phyloP scores from a whole-genome alignment of 1,140 invertebrate genomes.

The Drosophila leontia region DNA sequence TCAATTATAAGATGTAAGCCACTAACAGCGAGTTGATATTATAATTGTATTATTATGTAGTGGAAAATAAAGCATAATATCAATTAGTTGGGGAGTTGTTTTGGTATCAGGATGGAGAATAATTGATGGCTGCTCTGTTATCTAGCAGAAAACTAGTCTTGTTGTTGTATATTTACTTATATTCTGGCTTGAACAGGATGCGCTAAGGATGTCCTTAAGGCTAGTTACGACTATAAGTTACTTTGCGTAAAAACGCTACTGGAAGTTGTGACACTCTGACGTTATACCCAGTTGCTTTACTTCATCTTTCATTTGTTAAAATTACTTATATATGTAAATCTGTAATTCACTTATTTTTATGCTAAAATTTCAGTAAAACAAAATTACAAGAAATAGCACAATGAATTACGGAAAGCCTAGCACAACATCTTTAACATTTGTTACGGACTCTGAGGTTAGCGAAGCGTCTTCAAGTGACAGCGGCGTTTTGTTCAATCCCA shows the following conservation, averaged over 20 bases:
- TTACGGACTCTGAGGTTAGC: not conserved
- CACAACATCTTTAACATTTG: not conserved
- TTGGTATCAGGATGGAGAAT: not conserved
- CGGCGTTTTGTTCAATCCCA: not conserved
- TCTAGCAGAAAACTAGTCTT: too few relatives aligned
- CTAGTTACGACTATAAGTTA: too few relatives aligned
- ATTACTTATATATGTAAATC: not conserved
- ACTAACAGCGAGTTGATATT: constrained; percentile 40
- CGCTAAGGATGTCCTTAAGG: too few relatives aligned
- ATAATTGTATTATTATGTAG: constrained; percentile 26
- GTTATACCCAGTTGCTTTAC: not conserved
- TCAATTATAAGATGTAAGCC: constrained; percentile 67
- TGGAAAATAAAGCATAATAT: constrained; percentile 43
- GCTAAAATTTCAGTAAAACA: not conserved
- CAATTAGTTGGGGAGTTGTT: constrained; percentile 1
- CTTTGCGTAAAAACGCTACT: too few relatives aligned
- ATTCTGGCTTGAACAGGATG: too few relatives aligned
- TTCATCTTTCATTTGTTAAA: not conserved
- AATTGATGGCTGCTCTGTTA: too few relatives aligned
- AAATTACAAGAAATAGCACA: not conserved
- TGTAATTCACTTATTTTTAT: not conserved
- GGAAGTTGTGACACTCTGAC: too few relatives aligned
- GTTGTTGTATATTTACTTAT: too few relatives aligned
- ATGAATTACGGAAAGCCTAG: not conserved
- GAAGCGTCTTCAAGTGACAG: not conserved